Conservation (phyloP, 2,797 vertebrate genomes). For the Mormyrops attenuatus region DNA sequence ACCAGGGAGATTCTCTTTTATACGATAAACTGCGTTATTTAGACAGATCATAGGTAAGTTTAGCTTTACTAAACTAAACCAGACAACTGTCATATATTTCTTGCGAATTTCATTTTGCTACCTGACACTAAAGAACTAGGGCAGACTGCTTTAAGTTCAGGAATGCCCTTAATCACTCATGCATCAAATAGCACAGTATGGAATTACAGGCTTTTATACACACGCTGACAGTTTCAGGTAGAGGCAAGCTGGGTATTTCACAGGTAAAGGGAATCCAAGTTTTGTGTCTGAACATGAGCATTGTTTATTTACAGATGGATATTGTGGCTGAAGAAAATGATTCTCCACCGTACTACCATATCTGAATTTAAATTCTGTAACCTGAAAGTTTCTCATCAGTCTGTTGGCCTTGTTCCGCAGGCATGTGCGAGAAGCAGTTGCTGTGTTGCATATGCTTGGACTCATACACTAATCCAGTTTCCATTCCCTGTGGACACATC, state of each 20-base stretch:
- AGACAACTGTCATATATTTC: not conserved
- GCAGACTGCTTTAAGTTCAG: not conserved
- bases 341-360: not conserved
- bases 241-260: not conserved
- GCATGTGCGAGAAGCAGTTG: constrained; percentile 28
- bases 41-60: not conserved
- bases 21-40: not conserved
- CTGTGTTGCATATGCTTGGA: constrained; percentile 53
- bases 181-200: not conserved
- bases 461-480: constrained; percentile 42
- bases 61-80: not conserved
- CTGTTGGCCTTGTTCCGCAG: not conserved
- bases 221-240: not conserved
- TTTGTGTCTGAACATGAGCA: not conserved
- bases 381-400: not conserved
- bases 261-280: not conserved
- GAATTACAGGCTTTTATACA: not conserved
- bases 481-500: constrained; percentile 51
- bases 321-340: not conserved
- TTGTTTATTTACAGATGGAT: not conserved
- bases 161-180: not conserved
- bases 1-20: not conserved
- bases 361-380: not conserved
- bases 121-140: not conserved
- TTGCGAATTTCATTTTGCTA: not conserved